Base-by-base conservation (phyloP, 2,113 vertebrate genomes). In the Synodontis membranacea region DNA sequence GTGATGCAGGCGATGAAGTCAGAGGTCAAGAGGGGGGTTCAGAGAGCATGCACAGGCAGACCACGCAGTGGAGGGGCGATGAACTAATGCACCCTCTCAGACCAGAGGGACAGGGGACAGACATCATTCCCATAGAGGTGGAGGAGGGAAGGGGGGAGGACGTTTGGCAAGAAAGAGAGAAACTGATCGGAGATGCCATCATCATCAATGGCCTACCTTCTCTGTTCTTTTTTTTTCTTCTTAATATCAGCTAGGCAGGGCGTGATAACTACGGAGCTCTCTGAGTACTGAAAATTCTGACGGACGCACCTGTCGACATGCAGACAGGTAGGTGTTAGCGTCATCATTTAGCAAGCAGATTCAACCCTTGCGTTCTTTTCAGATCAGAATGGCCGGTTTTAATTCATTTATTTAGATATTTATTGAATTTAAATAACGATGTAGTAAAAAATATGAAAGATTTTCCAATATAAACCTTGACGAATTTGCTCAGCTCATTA, bases 301-400 rank as follows among this genome's bases (percentile, higher is more conserved):
- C 94, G 95, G 91, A 94, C 93, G 93, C 95, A 95, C 95, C 95
- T 96, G 95, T 96, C 94, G 92, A 95, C 94, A 95, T 95, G 94
- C 94, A 96, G 94, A 96, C 94, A 95, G 93, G 93, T 94, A 92
- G 93, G 92, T 6, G 89, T 94, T 92, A 93, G 86, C 91, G 91
- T 88, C 87, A 92, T 48, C 78, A 39, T 70, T 64, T 66, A 56
- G 44, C 66, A 68, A 52, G 12, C 28, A 9, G 10, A 70, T 54
- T 83, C 72, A 83, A 70, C 64, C 64, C 83, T 74, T 72, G 50
- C 31, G 83, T 58, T 74, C 28, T 74, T 28, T 82, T 72, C 64
- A 82, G 64, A 37, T 70, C 66, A 72, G 72, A 78, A 60, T 50
- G 64, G 39, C 70, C 15, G 10, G 2, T 5, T 58, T 80, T 7